A percentile compares a stretch with the other conserved stretches of the same genome.
phyloP scores from a whole-genome alignment of 2,888 invertebrate species.

The Dascillus cervinus region DNA sequence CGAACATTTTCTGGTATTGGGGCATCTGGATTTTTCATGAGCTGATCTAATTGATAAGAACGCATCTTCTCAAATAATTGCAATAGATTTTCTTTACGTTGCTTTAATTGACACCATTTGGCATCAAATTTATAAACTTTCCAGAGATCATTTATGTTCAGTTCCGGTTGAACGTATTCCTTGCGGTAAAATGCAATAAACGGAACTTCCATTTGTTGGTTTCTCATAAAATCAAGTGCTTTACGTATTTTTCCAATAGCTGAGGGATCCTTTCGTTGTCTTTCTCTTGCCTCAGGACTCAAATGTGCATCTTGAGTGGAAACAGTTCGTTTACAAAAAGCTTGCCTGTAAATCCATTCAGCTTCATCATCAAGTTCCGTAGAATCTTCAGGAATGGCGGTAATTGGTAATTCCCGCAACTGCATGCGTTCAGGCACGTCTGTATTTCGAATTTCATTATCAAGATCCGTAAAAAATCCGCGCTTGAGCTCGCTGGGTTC shows the following conservation, averaged over 20 bases:
- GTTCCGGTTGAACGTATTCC: slow-evolving; percentile 91
- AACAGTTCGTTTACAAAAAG: slow-evolving; percentile 76
- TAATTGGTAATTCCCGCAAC: slow-evolving; percentile 79
- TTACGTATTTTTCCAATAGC: slow-evolving; percentile 87
- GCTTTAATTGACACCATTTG: slow-evolving; percentile 81
- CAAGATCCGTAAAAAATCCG: slow-evolving; percentile 90
- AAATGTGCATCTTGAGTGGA: slow-evolving; percentile 66
- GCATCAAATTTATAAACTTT: slow-evolving; percentile 71
- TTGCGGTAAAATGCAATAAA: slow-evolving; percentile 98
- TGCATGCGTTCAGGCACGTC: slow-evolving; percentile 92
- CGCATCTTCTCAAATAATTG: slow-evolving; percentile 87
- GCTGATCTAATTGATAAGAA: slow-evolving; percentile 74
- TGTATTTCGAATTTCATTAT: slow-evolving; percentile 82
- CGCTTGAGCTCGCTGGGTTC: slow-evolving; percentile 96
- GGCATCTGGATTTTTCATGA: slow-evolving; percentile 75
- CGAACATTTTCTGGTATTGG: slow-evolving; percentile 77
- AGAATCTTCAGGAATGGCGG: slow-evolving; percentile 71
- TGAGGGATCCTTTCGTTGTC: slow-evolving; percentile 56
- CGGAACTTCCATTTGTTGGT: slow-evolving; percentile 92
- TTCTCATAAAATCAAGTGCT: slow-evolving; percentile 91
- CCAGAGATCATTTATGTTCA: slow-evolving; percentile 95
- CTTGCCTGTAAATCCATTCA: slow-evolving; percentile 95
- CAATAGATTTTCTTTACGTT: slow-evolving; percentile 74
- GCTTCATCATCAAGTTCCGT: slow-evolving; percentile 90
- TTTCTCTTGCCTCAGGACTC: slow-evolving; percentile 46